Percentiles rank a stretch among this genome's conserved stretches.
Conservation (phyloP, 2,797 vertebrate genomes). For the Echiichthys vipera region DNA sequence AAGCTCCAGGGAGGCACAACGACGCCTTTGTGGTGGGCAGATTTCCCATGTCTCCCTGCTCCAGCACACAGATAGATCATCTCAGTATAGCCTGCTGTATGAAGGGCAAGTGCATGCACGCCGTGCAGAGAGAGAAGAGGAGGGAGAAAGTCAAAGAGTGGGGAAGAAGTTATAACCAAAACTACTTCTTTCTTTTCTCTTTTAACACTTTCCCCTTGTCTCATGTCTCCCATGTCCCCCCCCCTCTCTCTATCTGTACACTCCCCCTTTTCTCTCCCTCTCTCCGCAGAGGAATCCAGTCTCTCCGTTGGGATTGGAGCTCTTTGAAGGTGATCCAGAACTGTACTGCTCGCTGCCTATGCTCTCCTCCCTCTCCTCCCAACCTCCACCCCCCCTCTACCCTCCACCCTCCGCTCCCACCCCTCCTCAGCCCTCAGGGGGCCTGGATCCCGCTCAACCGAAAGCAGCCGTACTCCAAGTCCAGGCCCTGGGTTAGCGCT, state of each 20-base stretch:
- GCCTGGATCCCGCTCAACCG: constrained; percentile 75
- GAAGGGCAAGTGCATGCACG: constrained; percentile 85
- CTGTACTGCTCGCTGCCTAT: constrained; percentile 72
- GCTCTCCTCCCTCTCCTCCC: constrained; percentile 57
- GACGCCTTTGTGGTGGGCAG: constrained; percentile 78
- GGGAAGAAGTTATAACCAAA: constrained; percentile 64
- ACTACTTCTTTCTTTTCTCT: constrained; percentile 60
- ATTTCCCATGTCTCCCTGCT: constrained; percentile 80
- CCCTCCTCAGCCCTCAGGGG: constrained; percentile 68
- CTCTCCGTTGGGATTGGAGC: constrained; percentile 79
- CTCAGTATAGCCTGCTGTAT: constrained; percentile 72
- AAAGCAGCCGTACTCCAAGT: constrained; percentile 76
- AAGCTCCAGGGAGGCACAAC: constrained; percentile 79
- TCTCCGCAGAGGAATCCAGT: constrained; percentile 79
- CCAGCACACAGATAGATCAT: constrained; percentile 81
- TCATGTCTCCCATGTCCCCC: constrained; percentile 61
- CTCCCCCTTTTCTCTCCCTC: constrained; percentile 63
- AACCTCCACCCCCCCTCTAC: constrained; percentile 25
- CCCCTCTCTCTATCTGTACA: constrained; percentile 31
- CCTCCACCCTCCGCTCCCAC: constrained; percentile 50
- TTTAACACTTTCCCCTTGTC: constrained; percentile 69
- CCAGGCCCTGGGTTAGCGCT: constrained; percentile 71
- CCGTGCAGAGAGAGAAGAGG: constrained; percentile 44
- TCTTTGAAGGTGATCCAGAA: constrained; percentile 87
- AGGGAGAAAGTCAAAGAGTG: constrained; percentile 48